Conservation (phyloP, 2,113 vertebrate species). For the Acrocephalus arundinaceus region DNA sequence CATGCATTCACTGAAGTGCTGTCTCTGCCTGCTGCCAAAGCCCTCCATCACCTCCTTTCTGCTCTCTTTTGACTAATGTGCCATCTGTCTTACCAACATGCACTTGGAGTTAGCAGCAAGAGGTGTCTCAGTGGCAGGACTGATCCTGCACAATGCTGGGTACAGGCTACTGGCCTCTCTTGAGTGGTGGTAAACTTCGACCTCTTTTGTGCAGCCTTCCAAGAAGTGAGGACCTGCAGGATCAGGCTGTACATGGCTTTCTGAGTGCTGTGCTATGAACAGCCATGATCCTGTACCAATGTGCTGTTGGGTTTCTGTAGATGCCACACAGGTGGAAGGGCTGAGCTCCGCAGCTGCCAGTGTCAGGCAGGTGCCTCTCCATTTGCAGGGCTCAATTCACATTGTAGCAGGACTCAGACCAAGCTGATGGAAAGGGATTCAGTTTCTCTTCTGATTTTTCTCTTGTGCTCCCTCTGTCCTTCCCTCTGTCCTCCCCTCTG, state of each 20-base stretch:
- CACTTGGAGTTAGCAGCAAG: background rate
- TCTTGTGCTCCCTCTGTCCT: background rate
- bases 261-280: background rate
- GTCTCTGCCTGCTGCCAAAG: background rate
- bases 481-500: background rate
- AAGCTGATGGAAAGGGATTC: background rate
- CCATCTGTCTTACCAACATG: background rate
- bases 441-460: background rate
- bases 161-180: background rate
- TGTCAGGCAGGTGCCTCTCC: background rate
- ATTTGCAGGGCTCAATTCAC: too few species aligned
- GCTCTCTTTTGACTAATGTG: background rate
- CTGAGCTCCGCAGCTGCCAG: background rate
- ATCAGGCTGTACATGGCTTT: background rate
- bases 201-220: background rate
- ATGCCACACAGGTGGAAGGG: accelerated
- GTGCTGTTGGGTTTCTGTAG: accelerated
- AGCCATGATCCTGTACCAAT: accelerated
- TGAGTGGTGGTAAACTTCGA: background rate
- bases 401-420: accelerated
- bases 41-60: background rate
- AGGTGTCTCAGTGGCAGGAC: background rate
- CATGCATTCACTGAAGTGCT: accelerated
- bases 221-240: background rate
- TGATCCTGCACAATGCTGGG: background rate